Evolutionary conservation across 2,888 invertebrate species (phyloP).

Genomic region (Lissocephala sabroskyi): DNA sequence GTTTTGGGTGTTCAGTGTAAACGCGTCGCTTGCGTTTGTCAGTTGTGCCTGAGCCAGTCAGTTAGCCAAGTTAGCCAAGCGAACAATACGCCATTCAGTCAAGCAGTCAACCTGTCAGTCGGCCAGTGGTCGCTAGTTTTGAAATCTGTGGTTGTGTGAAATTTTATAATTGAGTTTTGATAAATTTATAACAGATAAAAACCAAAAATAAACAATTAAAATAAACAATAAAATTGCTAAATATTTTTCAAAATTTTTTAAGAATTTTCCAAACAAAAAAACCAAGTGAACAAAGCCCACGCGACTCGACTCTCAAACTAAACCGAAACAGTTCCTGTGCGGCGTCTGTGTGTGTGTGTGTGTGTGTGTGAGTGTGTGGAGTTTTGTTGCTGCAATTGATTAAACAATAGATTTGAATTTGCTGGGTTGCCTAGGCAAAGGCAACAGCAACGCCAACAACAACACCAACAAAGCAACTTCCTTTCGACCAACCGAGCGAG

Average conservation of each 20-base stretch:
- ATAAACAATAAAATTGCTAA: background rate
- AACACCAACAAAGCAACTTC: conserved; percentile 8
- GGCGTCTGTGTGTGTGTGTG: conserved; percentile 16
- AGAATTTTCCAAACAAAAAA: no score
- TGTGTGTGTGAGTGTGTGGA: conserved; percentile 14
- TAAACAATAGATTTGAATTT: conserved; percentile 50
- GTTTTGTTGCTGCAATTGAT: conserved; percentile 55
- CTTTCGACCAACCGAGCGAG: background rate
- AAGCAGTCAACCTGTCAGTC: conserved; percentile 15
- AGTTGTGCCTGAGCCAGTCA: conserved; percentile 55
- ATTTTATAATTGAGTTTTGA: conserved; percentile 34
- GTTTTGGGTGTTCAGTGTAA: conserved; percentile 41
- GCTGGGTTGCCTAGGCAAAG: conserved; percentile 51
- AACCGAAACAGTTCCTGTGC: no score
- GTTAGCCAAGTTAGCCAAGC: no score
- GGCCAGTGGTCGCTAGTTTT: no score
- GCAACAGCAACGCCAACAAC: conserved; percentile 32
- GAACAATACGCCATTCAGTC: conserved; percentile 55
- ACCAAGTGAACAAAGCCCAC: no score
- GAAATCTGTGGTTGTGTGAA: conserved; percentile 49
- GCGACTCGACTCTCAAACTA: no score
- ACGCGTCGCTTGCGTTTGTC: conserved; percentile 52
- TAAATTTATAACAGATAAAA: background rate
- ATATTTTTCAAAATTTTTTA: no score
- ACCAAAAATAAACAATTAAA: background rate